Evolutionary conservation across 2,888 invertebrate species (phyloP).

Genomic region (Pammene aurita): DNA sequence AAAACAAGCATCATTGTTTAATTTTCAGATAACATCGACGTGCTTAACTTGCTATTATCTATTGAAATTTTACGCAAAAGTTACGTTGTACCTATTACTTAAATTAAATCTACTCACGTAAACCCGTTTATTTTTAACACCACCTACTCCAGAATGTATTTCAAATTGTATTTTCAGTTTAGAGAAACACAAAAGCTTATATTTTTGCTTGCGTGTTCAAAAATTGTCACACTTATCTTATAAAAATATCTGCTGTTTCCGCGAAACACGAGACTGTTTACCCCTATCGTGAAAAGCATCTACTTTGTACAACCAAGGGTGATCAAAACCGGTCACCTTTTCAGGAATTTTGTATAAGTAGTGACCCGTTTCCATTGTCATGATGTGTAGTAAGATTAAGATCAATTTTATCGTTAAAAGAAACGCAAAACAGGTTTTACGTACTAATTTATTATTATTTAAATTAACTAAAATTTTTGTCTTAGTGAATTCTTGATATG

Average conservation of each 20-base stretch:
- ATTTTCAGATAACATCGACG: too few species aligned
- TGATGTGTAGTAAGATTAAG: neutral
- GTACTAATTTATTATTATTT: too few species aligned
- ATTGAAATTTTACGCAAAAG: too few species aligned
- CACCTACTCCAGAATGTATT: neutral
- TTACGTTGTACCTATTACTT: too few species aligned
- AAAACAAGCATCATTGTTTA: too few species aligned
- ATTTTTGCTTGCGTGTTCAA: neutral
- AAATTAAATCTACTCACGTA: too few species aligned
- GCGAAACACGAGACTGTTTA: neutral
- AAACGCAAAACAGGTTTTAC: neutral
- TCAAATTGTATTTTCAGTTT: neutral
- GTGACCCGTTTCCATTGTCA: too few species aligned
- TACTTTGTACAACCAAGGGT: neutral
- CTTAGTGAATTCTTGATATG: too few species aligned
- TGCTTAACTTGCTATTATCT: too few species aligned
- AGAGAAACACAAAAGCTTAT: neutral
- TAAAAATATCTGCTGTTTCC: slow-evolving; percentile 6
- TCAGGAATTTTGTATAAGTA: too few species aligned
- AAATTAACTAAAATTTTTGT: too few species aligned
- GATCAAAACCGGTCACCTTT: too few species aligned
- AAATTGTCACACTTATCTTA: slow-evolving; percentile 18
- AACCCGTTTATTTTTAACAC: neutral
- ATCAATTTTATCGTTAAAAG: slow-evolving; percentile 2
- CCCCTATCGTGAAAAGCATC: slow-evolving; percentile 8